Evolutionary conservation across 1,140 invertebrate species (phyloP).

Genomic region (Pentalonia nigronervosa): DNA sequence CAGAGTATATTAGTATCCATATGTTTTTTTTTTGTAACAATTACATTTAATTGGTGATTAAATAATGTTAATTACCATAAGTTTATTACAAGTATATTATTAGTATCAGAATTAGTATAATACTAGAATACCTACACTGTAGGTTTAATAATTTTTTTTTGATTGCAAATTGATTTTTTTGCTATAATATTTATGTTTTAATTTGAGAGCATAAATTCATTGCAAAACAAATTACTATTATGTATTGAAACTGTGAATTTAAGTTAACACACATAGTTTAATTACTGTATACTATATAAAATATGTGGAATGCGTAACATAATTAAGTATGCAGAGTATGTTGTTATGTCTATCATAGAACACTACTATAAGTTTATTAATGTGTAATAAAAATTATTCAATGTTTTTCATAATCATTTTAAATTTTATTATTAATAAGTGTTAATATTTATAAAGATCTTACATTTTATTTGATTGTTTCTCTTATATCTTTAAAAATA

Average conservation of each 20-base stretch:
- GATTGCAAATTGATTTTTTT: background rate
- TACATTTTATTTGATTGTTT: background rate
- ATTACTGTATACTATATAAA: background rate
- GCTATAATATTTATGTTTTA: background rate
- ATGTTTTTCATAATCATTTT: constrained; percentile 6
- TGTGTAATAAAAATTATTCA: constrained; percentile 16
- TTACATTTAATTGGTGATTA: background rate
- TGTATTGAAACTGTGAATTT: background rate
- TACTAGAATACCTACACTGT: background rate
- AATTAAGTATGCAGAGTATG: background rate
- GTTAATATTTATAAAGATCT: background rate
- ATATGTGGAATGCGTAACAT: constrained; percentile 8
- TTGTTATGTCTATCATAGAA: constrained; percentile 21
- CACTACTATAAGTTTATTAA: constrained; percentile 19
- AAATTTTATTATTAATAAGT: constrained; percentile 35
- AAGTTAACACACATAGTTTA: background rate
- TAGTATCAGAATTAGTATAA: too few species aligned
- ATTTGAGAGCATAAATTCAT: background rate
- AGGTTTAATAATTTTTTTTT: background rate
- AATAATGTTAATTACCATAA: background rate
- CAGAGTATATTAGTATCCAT: background rate
- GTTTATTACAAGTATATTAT: too few species aligned
- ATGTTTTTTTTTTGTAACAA: background rate
- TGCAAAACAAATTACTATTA: background rate
- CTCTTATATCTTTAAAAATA: background rate